Percentiles rank a stretch among this genome's conserved stretches.
Evolutionary conservation across 2,113 vertebrate species (phyloP).

Genomic region (Cranoglanis bouderius): DNA sequence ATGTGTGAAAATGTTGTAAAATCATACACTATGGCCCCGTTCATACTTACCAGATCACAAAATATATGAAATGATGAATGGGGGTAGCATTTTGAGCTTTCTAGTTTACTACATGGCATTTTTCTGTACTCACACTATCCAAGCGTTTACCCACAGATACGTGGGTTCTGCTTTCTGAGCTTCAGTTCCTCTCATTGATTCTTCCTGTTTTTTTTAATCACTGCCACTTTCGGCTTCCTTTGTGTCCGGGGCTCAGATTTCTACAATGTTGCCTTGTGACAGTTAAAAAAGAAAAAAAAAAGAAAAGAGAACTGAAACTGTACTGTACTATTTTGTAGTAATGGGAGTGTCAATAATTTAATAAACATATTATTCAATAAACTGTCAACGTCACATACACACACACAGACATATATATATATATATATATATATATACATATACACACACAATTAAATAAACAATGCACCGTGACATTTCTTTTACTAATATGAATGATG

Average conservation of each 20-base stretch:
- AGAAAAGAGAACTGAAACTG: no score
- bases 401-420: not conserved
- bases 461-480: not conserved
- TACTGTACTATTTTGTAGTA: not conserved
- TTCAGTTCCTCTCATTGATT: not conserved
- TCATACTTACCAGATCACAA: not conserved
- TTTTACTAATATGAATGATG: not conserved
- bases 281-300: no score
- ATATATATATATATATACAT: not conserved
- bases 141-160: not conserved
- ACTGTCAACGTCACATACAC: not conserved
- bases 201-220: not conserved
- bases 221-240: not conserved
- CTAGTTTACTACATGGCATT: not conserved
- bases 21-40: not conserved
- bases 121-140: not conserved
- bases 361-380: not conserved
- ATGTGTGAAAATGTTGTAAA: not conserved
- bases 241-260: not conserved
- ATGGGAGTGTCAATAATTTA: not conserved
- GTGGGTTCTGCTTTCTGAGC: not conserved
- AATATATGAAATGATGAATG: not conserved
- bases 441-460: not conserved
- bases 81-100: not conserved
- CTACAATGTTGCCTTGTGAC: not conserved